These are phyloP conservation scores for Athalia cordata DNA, from an alignment of 2,888 invertebrate genomes.

Conservation along the genomic window DNA sequence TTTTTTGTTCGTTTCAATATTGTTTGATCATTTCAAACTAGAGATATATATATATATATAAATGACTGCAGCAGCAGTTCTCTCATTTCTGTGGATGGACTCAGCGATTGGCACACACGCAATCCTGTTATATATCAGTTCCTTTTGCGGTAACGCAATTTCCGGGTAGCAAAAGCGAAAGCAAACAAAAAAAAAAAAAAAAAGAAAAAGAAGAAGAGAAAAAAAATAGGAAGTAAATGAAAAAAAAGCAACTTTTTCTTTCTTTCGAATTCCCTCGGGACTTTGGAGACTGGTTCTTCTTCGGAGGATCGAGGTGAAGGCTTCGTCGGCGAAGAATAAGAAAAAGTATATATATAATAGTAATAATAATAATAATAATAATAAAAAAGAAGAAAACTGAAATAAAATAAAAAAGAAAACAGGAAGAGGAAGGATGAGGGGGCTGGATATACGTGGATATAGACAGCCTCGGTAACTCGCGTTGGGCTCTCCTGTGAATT, in stretches of 20 bases:
- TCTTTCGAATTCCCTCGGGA: slow-evolving; percentile 20
- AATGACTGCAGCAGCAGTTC: neutral
- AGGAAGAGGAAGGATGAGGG: neutral
- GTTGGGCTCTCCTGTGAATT: neutral
- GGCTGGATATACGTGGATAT: slow-evolving; percentile 31
- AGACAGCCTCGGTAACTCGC: slow-evolving; percentile 26
- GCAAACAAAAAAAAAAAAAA: too few species aligned
- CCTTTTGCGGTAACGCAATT: slow-evolving; percentile 25
- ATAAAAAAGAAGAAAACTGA: too few species aligned
- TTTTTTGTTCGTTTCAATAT: neutral
- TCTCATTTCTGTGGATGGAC: slow-evolving; percentile 5
- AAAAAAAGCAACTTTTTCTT: slow-evolving; percentile 11
- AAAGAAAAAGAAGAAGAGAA: too few species aligned
- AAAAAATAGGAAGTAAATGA: too few species aligned
- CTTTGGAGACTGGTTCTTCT: slow-evolving; percentile 17
- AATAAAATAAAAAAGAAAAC: too few species aligned
- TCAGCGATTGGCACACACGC: slow-evolving; percentile 13
- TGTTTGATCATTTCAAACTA: neutral
- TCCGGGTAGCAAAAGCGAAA: neutral
- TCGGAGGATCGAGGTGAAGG: neutral
- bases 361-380: too few species aligned
- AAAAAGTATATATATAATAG: too few species aligned
- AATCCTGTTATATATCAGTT: slow-evolving; percentile 34
- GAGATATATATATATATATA: too few species aligned
- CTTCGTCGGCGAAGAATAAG: too few species aligned